These are phyloP conservation scores for Silurus aristotelis DNA, from an alignment of 2,797 vertebrate species.

Conservation along the genomic window DNA sequence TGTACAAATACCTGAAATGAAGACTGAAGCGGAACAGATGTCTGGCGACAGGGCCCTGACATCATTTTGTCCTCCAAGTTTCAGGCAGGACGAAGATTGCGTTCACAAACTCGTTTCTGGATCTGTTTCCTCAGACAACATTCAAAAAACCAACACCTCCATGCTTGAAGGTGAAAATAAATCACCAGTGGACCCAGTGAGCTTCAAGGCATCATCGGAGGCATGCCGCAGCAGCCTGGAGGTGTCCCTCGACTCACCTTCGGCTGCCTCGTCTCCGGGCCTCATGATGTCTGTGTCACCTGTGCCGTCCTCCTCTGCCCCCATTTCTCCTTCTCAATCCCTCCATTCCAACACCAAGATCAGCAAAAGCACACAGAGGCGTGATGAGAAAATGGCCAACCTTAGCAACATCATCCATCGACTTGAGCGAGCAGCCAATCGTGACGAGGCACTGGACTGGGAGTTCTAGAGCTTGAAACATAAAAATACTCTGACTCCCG, in stretches of 20 bases:
- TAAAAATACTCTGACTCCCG: constrained; percentile 56
- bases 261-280: constrained; percentile 89
- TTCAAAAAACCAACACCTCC: constrained; percentile 66
- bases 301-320: constrained; percentile 86
- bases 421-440: constrained; percentile 93
- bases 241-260: constrained; percentile 88
- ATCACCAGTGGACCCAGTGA: constrained; percentile 78
- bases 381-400: constrained; percentile 98
- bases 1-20: constrained; percentile 67
- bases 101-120: constrained; percentile 61
- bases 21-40: constrained; percentile 71
- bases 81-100: constrained; percentile 67
- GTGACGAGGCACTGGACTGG: constrained; percentile 95
- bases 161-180: constrained; percentile 72
- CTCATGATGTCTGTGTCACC: constrained; percentile 90
- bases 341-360: constrained; percentile 77
- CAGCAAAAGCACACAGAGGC: constrained; percentile 89
- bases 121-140: constrained; percentile 63
- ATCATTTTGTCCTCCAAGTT: constrained; percentile 65
- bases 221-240: constrained; percentile 90
- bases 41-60: constrained; percentile 46
- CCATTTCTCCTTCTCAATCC: constrained; percentile 85
- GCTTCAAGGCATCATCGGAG: constrained; percentile 87
- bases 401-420: constrained; percentile 99
- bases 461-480: constrained; percentile 81